These are phyloP conservation scores for Magallana angulata DNA, from an alignment of 1,140 invertebrate genomes.

Conservation along the genomic window DNA sequence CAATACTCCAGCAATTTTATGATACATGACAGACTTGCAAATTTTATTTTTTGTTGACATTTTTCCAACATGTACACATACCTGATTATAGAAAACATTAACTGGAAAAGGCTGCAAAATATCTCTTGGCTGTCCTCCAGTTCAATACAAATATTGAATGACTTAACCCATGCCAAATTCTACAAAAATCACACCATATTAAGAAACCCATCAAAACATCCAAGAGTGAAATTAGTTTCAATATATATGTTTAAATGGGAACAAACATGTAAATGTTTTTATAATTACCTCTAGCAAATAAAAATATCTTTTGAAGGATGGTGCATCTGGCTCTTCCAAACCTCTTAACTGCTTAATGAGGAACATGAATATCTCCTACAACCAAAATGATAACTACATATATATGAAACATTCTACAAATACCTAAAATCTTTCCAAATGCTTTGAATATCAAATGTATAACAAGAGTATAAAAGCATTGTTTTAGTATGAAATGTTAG, in stretches of 20 bases:
- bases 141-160: constrained; percentile 99
- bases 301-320: constrained; percentile 98
- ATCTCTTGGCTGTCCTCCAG: constrained; percentile 98
- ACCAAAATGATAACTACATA: not conserved
- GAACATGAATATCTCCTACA: constrained; percentile 95
- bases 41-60: no score
- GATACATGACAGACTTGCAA: no score
- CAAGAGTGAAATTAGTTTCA: not conserved
- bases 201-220: constrained; percentile 9
- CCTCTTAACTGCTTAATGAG: constrained; percentile 96
- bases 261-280: not conserved
- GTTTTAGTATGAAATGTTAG: no score
- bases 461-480: no score
- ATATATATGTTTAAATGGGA: not conserved
- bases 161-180: constrained; percentile 98
- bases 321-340: constrained; percentile 96
- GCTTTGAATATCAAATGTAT: no score
- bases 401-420: not conserved
- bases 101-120: constrained; percentile 93
- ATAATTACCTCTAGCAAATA: constrained; percentile 84
- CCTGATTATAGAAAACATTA: constrained; percentile 99
- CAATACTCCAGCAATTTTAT: no score
- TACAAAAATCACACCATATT: constrained; percentile 84
- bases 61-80: constrained; percentile 80
- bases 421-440: not conserved